A percentile compares a stretch with the other conserved stretches of the same genome.
Evolutionary conservation across 2,888 invertebrate genomes (phyloP).

Genomic region (Heliconius erato): DNA sequence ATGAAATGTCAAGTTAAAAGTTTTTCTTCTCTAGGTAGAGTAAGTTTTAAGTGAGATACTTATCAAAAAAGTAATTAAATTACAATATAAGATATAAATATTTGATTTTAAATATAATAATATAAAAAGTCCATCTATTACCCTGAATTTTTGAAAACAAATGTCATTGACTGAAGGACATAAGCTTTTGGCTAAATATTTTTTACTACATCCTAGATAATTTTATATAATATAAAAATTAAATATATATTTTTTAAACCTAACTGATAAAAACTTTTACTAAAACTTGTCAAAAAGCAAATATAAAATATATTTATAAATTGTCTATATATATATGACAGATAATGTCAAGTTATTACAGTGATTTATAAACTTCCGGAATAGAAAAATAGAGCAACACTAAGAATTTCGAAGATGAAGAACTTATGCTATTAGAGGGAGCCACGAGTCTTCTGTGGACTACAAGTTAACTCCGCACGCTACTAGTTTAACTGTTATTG

Average conservation of each 20-base stretch:
- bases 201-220: neutral
- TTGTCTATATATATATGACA: neutral
- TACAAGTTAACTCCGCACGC: neutral
- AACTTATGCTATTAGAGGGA: neutral
- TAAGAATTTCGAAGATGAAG: neutral
- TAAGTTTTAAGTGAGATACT: neutral
- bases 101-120: neutral
- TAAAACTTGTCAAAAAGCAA: neutral
- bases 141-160: conserved; percentile 17
- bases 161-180: neutral
- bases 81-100: conserved; percentile 8
- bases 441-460: conserved; percentile 9
- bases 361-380: neutral
- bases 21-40: neutral
- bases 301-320: neutral
- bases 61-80: neutral
- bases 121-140: conserved; percentile 19
- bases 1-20: neutral
- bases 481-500: neutral
- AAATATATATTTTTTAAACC: neutral
- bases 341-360: neutral
- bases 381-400: neutral
- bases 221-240: neutral
- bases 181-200: neutral
- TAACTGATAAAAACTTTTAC: neutral